Percentiles rank a stretch among this genome's conserved stretches.
Conservation (phyloP, 2,113 vertebrate species). For the Balaenoptera acutorostrata region DNA sequence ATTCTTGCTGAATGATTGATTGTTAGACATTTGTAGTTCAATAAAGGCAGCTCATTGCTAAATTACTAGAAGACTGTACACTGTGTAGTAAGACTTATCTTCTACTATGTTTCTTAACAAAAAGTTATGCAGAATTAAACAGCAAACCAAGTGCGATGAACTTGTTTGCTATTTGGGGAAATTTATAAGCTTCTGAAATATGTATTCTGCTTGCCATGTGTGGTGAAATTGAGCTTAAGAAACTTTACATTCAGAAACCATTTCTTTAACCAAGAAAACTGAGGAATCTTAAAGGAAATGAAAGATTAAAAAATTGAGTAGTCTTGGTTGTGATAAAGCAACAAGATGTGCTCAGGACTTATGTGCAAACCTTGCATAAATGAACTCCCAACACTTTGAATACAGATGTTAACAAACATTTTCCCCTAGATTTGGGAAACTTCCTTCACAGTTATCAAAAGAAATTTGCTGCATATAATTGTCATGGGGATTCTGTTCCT, state of each 20-base stretch:
- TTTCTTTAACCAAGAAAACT: conserved; percentile 60
- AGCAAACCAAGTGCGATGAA: neutral
- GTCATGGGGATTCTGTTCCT: neutral
- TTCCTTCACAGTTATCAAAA: conserved; percentile 6
- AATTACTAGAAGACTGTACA: neutral
- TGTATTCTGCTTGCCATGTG: neutral
- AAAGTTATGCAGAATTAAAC: conserved; percentile 36
- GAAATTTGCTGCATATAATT: neutral
- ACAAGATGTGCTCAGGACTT: conserved; percentile 43
- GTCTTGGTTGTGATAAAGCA: conserved; percentile 50
- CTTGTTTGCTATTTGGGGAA: conserved; percentile 50
- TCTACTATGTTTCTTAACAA: conserved; percentile 37
- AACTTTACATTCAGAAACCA: conserved; percentile 52
- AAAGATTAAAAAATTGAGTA: conserved; percentile 46
- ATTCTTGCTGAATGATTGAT: neutral
- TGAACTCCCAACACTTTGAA: conserved; percentile 22
- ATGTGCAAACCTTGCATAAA: neutral
- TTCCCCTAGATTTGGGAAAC: neutral
- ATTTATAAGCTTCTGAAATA: conserved; percentile 57
- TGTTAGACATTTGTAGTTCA: neutral
- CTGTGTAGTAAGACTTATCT: neutral
- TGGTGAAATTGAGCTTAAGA: conserved; percentile 62
- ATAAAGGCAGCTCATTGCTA: neutral
- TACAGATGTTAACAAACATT: neutral
- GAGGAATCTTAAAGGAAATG: conserved; percentile 56